Conservation (phyloP, 2,797 vertebrate species). For the Parauchenoglanis ngamensis region DNA sequence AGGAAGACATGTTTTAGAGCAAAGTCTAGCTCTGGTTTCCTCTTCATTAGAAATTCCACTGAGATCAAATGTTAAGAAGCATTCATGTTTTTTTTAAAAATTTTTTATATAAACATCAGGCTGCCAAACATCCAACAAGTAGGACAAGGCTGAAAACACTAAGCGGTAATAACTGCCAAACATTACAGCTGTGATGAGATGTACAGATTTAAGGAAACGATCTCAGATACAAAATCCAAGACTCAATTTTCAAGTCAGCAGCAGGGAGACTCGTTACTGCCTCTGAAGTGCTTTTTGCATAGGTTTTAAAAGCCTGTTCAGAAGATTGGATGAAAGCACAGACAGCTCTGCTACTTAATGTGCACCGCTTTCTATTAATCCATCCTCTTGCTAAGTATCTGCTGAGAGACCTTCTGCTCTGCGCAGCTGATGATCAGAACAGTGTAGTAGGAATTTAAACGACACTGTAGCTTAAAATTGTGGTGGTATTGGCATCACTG, state of each 20-base stretch:
- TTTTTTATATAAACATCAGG: background rate
- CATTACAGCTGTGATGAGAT: background rate
- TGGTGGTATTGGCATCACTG: background rate
- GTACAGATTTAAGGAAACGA: background rate
- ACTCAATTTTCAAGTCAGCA: background rate
- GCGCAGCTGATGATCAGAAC: background rate
- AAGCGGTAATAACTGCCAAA: background rate
- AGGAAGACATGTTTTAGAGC: background rate
- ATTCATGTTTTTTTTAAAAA: background rate
- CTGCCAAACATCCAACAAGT: background rate
- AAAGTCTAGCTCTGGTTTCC: background rate
- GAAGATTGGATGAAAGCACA: background rate
- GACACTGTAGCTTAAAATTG: background rate
- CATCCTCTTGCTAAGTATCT: background rate
- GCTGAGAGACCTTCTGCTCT: background rate
- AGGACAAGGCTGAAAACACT: background rate
- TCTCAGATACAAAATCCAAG: background rate
- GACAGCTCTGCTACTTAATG: background rate
- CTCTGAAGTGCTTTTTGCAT: background rate
- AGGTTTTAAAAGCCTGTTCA: background rate
- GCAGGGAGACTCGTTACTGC: background rate
- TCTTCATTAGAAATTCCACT: background rate
- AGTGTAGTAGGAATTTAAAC: background rate
- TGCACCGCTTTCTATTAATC: background rate
- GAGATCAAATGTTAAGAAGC: background rate